Base-by-base conservation (phyloP, 1,140 invertebrate species). In the Bombus impatiens region DNA sequence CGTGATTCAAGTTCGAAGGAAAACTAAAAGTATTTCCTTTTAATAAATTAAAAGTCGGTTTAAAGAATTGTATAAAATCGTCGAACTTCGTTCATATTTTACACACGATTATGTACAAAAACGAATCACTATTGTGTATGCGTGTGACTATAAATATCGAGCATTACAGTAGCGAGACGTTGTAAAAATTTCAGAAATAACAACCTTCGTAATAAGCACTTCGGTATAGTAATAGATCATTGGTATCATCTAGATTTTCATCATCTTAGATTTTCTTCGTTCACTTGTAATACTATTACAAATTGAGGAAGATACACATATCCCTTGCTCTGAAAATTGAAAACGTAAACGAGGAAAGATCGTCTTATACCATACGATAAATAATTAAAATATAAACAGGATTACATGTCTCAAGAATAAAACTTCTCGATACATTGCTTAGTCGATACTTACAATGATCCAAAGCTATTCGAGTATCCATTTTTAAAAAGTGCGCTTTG, bases 361-460 rank as follows among this genome's bases (percentile, higher is more conserved):
- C 40, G n/a, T 57, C 35, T 42, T 74, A 85, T 79, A 35, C 18
- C 47, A 22, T 78, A 72, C 12, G 70, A 80, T 85, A 80, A 85
- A 80, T 85, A 80, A 62, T 42, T 79, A 85, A 72, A 57, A 72
- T 85, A 78, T 85, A 77, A 80, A 85, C 83, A 80, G 42, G 76
- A 74, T 85, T 80, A 85, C 8, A 80, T 12, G 32, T 74, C 53
- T 80, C 83, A 53, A 80, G 78, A 85, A 85, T 80, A 85, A 80
- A 85, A 85, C 78, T 85, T 85, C 78, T 85, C 76, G 83, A 80
- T 85, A 85, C 18, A 68, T 53, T 12, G 22, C 9, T 78, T 37
- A 40, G 18, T 9, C 25, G 18, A 65, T 22, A 25, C 53, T 68
- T 40, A 25, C 32, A 28, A 37, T 53, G 40, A 15, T 40, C 35